Base-by-base conservation (phyloP, 2,797 vertebrate genomes). In the Coregonus suidteri region DNA sequence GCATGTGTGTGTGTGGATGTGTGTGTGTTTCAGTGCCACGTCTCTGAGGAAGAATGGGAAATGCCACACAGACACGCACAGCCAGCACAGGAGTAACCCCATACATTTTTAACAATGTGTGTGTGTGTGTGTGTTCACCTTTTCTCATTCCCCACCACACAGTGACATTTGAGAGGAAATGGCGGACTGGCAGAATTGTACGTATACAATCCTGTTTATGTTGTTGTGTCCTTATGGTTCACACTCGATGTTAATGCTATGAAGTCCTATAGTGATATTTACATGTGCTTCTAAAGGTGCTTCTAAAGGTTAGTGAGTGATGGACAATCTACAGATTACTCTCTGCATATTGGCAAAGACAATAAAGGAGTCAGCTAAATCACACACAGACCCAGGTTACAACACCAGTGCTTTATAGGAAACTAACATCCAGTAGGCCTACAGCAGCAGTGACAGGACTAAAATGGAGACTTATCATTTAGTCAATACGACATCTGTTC, bases 401-500 rank as follows among this genome's bases (percentile, higher is more conserved):
- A 71, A 13, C 41, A 47, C 2, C 69, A 52, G n/a, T 15, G 51
- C 51, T 54, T 34, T 54, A 31, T 13, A 47, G 51, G 11, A 73
- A 35, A 56, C 3, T 0, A 47, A 47, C 14, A 15, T 16, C 41
- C 41, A 47, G 41, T 52, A 34, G n/a, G 20, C 18, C 59, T 64
- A 11, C 9, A 25, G 9, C 2, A 9, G 30, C 13, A 18, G 52
- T 73, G 71, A 54, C 71, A 56, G 30, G 51, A 7, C 30, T 56
- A 9, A 31, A 73, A 73, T 56, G 30, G 71, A 54, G 54, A 64
- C 34, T 74, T 41, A 62, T 74, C 31, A 47, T 74, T 64, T 7
- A n/a, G 72, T 64, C 72, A 74, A 74, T 74, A 74, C 7, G 64
- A 74, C 72, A 74, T 6, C 54, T 31, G 52, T 13, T 37, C 31